Evolutionary conservation across 2,888 invertebrate genomes (phyloP).

Genomic region (Limnephilus lunatus): DNA sequence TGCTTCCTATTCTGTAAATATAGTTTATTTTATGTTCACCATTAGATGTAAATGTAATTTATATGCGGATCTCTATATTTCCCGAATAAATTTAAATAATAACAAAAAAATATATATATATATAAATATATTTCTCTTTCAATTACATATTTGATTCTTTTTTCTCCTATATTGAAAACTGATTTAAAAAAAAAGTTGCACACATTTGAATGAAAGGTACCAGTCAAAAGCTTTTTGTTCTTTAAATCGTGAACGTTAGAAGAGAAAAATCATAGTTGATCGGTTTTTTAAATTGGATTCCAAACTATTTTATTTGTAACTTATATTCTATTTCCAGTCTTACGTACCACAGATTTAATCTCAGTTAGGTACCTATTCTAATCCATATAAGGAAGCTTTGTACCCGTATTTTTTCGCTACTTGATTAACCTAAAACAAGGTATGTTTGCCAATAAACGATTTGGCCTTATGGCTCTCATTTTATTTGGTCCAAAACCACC

Average conservation of each 20-base stretch:
- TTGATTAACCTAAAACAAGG: background rate
- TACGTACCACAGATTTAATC: background rate
- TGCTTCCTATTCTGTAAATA: too few relatives aligned
- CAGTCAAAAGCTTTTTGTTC: background rate
- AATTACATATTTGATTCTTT: background rate
- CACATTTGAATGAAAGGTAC: background rate
- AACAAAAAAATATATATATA: background rate
- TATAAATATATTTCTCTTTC: background rate
- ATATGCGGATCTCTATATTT: too few relatives aligned
- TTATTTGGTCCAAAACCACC: background rate
- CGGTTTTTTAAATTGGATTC: background rate
- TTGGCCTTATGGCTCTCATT: background rate
- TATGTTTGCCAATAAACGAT: background rate
- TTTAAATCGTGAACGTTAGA: background rate
- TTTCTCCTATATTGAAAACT: background rate
- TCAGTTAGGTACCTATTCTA: background rate
- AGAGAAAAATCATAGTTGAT: background rate
- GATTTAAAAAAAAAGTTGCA: too few relatives aligned
- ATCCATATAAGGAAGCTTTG: background rate
- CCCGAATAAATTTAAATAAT: background rate
- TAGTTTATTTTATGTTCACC: too few relatives aligned
- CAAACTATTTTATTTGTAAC: background rate
- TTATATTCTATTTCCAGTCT: background rate
- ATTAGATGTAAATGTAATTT: too few relatives aligned
- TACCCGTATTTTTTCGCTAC: background rate